phyloP scores from a whole-genome alignment of 2,113 vertebrate species.

The Tylochromis polylepis region DNA sequence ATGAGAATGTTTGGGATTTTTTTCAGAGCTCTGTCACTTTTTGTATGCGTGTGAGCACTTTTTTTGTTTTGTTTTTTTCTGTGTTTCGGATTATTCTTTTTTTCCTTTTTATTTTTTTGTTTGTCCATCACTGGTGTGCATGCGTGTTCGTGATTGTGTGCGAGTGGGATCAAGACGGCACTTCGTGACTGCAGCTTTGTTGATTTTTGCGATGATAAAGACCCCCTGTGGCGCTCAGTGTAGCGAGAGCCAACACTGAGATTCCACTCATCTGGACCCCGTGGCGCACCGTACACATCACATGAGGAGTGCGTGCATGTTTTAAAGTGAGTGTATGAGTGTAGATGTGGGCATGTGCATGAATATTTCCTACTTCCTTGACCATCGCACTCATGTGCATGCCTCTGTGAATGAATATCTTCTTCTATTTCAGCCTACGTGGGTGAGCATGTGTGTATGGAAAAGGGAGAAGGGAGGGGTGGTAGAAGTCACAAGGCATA shows the following conservation, averaged over 20 bases:
- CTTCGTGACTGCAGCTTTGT: conserved; percentile 73
- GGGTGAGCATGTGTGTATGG: neutral
- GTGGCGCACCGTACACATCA: conserved; percentile 51
- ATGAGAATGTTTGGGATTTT: neutral
- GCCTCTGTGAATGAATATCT: neutral
- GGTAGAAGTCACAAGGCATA: conserved; percentile 26
- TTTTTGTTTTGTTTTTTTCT: neutral
- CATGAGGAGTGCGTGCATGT: conserved; percentile 41
- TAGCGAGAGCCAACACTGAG: conserved; percentile 64
- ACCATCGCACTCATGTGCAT: neutral
- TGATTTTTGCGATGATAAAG: conserved; percentile 66
- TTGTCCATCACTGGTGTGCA: neutral
- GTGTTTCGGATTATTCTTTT: neutral
- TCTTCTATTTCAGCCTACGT: neutral
- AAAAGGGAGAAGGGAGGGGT: neutral
- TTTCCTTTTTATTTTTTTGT: neutral
- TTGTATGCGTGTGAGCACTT: neutral
- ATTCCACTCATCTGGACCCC: conserved; percentile 71
- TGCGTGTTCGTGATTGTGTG: neutral
- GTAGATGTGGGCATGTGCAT: neutral
- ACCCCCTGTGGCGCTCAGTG: conserved; percentile 70
- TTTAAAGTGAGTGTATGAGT: neutral
- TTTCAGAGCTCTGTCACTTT: conserved; percentile 20
- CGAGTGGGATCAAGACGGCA: conserved; percentile 27
- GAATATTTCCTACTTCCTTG: neutral